These are phyloP conservation scores for Meliscaeva auricollis DNA, from an alignment of 2,888 invertebrate genomes.

Conservation along the genomic window DNA sequence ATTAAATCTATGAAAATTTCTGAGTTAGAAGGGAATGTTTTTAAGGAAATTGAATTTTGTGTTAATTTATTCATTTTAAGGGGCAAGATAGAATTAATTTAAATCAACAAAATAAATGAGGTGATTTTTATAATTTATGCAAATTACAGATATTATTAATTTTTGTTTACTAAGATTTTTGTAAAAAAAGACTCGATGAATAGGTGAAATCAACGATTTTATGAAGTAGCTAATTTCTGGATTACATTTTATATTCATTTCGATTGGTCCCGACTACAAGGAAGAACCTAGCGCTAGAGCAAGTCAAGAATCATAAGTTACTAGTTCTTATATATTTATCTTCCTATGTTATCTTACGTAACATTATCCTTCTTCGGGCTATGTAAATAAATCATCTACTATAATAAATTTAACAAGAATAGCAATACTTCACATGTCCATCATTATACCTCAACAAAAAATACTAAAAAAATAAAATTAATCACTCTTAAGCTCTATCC, in stretches of 20 bases:
- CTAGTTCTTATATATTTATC: not conserved
- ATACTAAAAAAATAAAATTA: conserved; percentile 2
- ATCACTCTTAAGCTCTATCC: conserved; percentile 14
- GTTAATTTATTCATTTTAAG: not conserved
- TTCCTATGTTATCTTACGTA: not conserved
- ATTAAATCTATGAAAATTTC: not conserved
- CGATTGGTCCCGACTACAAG: too few relatives aligned
- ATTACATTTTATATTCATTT: too few relatives aligned
- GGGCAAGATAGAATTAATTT: not conserved
- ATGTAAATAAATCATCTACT: not conserved
- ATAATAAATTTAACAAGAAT: not conserved
- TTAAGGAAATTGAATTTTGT: not conserved
- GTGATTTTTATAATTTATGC: not conserved
- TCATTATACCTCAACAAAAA: conserved; percentile 23
- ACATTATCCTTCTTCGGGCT: not conserved
- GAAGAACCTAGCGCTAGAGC: not conserved
- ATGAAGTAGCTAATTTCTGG: too few relatives aligned
- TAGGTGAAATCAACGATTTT: too few relatives aligned
- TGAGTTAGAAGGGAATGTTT: not conserved
- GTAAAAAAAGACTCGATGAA: too few relatives aligned
- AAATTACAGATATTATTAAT: conserved; percentile 18
- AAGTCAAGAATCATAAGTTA: too few relatives aligned
- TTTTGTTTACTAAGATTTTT: too few relatives aligned
- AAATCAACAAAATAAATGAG: not conserved
- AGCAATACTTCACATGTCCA: conserved; percentile 8